A percentile compares a stretch with the other conserved stretches of the same genome.
These are phyloP conservation scores for Platalea minor DNA, from an alignment of 2,797 vertebrate species.

Conservation along the genomic window DNA sequence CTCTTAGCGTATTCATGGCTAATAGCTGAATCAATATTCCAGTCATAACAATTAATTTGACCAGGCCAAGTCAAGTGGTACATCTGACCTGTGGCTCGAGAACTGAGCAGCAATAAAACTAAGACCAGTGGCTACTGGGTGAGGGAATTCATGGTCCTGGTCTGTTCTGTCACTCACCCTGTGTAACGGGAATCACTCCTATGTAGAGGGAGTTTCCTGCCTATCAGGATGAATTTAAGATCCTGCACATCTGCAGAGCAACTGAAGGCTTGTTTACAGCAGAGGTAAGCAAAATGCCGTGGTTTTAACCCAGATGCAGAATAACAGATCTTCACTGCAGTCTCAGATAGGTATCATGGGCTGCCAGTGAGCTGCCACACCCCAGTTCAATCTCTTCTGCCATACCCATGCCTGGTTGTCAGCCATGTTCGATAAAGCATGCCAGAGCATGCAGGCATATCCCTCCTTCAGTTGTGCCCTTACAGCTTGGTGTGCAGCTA, in stretches of 20 bases:
- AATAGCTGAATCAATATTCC: background rate
- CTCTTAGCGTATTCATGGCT: background rate
- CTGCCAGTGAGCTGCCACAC: background rate
- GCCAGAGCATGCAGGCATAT: background rate
- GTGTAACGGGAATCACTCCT: background rate
- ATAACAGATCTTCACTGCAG: background rate
- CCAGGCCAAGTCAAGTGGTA: background rate
- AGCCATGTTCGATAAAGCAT: accelerated
- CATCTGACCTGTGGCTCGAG: background rate
- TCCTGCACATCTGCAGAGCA: background rate
- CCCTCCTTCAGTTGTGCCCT: background rate
- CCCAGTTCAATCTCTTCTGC: background rate
- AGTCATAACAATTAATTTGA: background rate
- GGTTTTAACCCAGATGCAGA: background rate
- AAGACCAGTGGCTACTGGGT: background rate
- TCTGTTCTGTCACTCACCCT: background rate
- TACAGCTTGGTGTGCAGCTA: background rate
- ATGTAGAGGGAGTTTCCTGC: background rate
- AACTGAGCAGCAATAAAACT: background rate
- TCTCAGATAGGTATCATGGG: background rate
- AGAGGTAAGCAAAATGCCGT: background rate
- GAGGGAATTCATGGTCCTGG: background rate
- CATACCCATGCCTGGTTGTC: background rate
- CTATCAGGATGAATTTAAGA: background rate
- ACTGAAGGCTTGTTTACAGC: background rate